Evolutionary conservation across 2,113 vertebrate genomes (phyloP).

Genomic region (Acrocephalus kingi): DNA sequence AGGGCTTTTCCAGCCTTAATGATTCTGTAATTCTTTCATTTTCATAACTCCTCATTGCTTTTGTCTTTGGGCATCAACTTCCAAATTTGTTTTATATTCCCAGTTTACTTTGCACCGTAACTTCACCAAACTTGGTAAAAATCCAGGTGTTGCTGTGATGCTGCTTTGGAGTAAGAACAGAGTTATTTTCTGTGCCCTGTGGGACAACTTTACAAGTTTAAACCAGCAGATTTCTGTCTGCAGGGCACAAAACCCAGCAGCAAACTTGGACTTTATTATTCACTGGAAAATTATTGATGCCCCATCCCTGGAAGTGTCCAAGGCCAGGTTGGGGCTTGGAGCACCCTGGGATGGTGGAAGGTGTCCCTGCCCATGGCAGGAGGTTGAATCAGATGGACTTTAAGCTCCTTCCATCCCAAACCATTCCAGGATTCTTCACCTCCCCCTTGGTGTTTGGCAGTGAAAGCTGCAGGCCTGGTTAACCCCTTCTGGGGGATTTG

Average conservation of each 20-base stretch:
- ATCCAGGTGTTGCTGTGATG: not conserved
- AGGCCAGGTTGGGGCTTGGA: not conserved
- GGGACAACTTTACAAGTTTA: not conserved
- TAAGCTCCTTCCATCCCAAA: not conserved
- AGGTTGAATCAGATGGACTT: not conserved
- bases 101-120: not conserved
- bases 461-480: not conserved
- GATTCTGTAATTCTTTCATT: not conserved
- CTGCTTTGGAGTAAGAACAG: not conserved
- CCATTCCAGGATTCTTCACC: not conserved
- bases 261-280: not conserved
- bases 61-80: not conserved
- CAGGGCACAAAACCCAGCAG: not conserved
- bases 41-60: not conserved
- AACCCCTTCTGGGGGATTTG: not conserved
- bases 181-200: accelerated
- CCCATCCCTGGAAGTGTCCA: not conserved
- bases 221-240: not conserved
- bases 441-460: not conserved
- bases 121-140: not conserved
- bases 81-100: not conserved
- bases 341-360: accelerated
- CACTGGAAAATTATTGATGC: not conserved
- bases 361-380: not conserved
- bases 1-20: not conserved